Base-by-base conservation (phyloP, 2,113 vertebrate genomes). In the Nothocercus nigrocapillus region DNA sequence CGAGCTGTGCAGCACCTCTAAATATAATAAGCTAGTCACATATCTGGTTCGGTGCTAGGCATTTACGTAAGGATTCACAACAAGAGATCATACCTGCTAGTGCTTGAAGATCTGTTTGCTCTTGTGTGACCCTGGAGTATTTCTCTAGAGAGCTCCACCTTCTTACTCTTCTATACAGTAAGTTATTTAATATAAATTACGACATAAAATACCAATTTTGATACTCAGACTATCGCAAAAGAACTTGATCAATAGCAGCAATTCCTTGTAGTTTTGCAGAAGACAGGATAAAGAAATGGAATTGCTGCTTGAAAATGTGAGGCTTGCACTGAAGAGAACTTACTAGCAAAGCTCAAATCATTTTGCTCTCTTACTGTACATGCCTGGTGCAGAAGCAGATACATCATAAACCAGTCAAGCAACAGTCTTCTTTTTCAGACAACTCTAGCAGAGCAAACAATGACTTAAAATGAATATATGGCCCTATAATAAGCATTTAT, bases 21-120 rank as follows among this genome's bases (percentile, higher is more conserved):
- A 94, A 70, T 77, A 66, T 91, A 91, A 91, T 36, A 28, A 66
- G 63, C 68, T 63, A 85, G 64, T 89, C 61, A 80, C 72, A 93
- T 32, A 59, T 49, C 85, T 88, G 64, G 24, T 59, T 77, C 49
- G 51, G 36, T 61, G 89, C 67, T 82, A 95, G 40, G 59, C 67
- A 63, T 85, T 92, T 88, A 74, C 91, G 49, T 91, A 38, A 44
- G 67, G 66, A 81, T 78, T 81, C 61, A 44, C 76, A 25, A 6
- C 45, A 83, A 81, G 40, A 47, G 44, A 34, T 61, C 32, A 90
- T n/a, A 90, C 78, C 70, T 63, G 22, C 66, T 58, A 84, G 62
- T 53, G 40, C 81, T 95, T 9, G 2, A 89, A 87, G 36, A 42
- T 54, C 54, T 5, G 34, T 90, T 63, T 53, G 87, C 70, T 79